Evolutionary conservation across 2,113 vertebrate species (phyloP).

Genomic region (Hemicordylus capensis): DNA sequence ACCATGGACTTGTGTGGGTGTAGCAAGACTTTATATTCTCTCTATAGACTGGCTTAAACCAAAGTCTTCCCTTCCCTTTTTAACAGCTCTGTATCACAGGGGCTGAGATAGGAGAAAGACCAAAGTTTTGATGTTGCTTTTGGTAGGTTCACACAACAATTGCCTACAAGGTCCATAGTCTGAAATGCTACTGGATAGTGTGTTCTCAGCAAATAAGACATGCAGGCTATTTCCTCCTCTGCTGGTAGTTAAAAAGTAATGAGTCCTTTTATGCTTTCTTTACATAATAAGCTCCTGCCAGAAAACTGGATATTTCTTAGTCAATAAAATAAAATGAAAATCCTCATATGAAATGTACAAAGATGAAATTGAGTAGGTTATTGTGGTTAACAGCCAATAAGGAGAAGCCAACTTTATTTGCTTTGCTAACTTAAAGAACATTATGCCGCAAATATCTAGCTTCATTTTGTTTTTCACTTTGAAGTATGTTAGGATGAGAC

Average conservation of each 20-base stretch:
- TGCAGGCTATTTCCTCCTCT: conserved; percentile 36
- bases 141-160: neutral
- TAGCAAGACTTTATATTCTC: neutral
- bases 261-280: conserved; percentile 70
- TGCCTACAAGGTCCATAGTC: neutral
- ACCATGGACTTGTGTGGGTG: no score
- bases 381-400: conserved; percentile 73
- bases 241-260: conserved; percentile 69
- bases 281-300: conserved; percentile 67
- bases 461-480: conserved; percentile 63
- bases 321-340: conserved; percentile 70
- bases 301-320: conserved; percentile 65
- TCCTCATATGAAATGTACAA: conserved; percentile 67
- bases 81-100: no score
- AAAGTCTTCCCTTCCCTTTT: neutral
- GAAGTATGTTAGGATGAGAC: conserved; percentile 46
- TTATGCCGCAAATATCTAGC: conserved; percentile 64
- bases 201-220: conserved; percentile 27
- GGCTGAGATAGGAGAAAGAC: no score
- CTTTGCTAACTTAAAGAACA: conserved; percentile 66
- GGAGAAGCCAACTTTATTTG: conserved; percentile 65
- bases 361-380: conserved; percentile 65
- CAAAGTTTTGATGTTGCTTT: neutral
- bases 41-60: neutral
- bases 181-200: conserved; percentile 47